These are phyloP conservation scores for Apis cerana DNA, from an alignment of 1,140 invertebrate species.

Conservation along the genomic window DNA sequence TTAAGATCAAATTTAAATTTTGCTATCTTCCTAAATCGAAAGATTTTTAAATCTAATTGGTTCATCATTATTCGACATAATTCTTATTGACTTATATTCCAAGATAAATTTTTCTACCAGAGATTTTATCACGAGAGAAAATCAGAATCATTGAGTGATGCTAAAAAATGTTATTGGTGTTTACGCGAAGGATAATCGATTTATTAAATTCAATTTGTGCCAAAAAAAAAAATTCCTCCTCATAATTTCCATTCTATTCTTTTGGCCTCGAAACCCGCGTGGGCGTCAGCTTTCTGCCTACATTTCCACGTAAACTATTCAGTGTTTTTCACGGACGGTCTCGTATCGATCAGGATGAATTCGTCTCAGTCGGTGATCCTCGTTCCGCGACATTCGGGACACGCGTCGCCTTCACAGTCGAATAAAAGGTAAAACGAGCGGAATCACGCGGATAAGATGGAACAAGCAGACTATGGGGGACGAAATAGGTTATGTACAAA, in stretches of 20 bases:
- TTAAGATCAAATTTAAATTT: no score
- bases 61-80: no score
- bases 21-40: no score
- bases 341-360: constrained; percentile 26
- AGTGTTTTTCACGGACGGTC: neutral
- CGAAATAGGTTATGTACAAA: neutral
- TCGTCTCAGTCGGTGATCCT: constrained; percentile 11
- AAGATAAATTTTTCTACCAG: no score
- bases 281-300: neutral
- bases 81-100: no score
- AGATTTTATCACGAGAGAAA: no score
- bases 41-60: no score
- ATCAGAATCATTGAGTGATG: no score
- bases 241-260: constrained; percentile 4
- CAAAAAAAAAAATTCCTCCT: neutral
- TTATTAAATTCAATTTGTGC: neutral
- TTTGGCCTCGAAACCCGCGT: neutral
- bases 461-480: neutral
- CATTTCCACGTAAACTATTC: constrained; percentile 6
- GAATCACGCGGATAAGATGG: neutral
- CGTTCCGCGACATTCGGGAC: constrained; percentile 13
- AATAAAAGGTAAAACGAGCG: constrained; percentile 37
- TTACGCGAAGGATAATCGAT: neutral
- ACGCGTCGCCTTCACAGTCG: constrained; percentile 8
- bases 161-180: no score